phyloP scores from a whole-genome alignment of 2,888 invertebrate species.

The Acrobasis suavella region DNA sequence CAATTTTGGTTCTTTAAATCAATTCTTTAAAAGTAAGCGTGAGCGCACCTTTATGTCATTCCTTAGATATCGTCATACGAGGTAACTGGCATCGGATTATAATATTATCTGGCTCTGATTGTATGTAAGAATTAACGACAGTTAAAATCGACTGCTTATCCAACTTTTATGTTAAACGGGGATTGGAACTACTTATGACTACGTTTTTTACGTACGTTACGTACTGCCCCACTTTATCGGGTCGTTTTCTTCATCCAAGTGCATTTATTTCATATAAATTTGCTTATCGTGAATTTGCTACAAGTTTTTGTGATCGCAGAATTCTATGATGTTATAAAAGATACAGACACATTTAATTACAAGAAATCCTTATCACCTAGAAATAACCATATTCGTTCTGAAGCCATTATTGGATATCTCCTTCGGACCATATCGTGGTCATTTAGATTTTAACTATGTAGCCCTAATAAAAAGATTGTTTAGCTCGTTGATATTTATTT shows the following conservation, averaged over 20 bases:
- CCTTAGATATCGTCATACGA: too few relatives aligned
- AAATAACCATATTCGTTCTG: background rate
- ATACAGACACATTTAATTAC: background rate
- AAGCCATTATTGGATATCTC: background rate
- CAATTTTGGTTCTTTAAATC: too few relatives aligned
- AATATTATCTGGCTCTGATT: too few relatives aligned
- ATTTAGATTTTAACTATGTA: too few relatives aligned
- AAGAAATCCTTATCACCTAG: background rate
- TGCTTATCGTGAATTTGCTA: background rate
- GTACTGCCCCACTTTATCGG: background rate
- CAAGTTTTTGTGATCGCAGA: too few relatives aligned
- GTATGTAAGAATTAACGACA: background rate
- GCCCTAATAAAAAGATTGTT: too few relatives aligned
- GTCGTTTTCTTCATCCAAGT: background rate
- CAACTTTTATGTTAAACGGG: background rate
- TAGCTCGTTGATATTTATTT: background rate
- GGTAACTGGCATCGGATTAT: too few relatives aligned
- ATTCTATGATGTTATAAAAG: too few relatives aligned
- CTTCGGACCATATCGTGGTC: background rate
- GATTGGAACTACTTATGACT: background rate
- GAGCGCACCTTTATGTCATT: too few relatives aligned
- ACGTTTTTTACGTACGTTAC: too few relatives aligned
- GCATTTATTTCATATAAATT: background rate
- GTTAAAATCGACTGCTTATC: background rate
- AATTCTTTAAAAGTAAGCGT: too few relatives aligned